A percentile compares a stretch with the other conserved stretches of the same genome.
Evolutionary conservation across 2,113 vertebrate species (phyloP).

Genomic region (Naja naja): DNA sequence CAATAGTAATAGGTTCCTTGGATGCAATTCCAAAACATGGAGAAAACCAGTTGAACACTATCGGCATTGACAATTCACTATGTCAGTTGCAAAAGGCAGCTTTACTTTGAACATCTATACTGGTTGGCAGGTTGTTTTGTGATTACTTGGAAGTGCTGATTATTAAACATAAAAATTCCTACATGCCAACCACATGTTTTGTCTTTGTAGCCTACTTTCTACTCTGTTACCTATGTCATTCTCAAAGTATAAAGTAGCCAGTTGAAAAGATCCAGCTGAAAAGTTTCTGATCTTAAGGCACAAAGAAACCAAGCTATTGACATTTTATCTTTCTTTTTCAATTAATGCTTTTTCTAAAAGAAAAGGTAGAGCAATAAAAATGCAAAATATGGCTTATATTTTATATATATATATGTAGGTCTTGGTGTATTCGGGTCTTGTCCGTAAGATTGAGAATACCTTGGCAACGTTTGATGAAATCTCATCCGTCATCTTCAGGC

Average conservation of each 20-base stretch:
- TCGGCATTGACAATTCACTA: not conserved
- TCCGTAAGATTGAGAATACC: no score
- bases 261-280: not conserved
- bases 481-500: no score
- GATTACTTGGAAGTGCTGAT: not conserved
- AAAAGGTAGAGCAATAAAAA: not conserved
- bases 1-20: not conserved
- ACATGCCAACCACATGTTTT: not conserved
- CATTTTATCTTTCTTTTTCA: not conserved
- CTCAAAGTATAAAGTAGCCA: not conserved
- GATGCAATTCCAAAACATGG: not conserved
- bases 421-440: no score
- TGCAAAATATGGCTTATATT: not conserved
- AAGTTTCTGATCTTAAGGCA: not conserved
- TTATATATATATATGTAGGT: no score
- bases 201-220: not conserved
- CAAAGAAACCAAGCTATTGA: not conserved
- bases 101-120: not conserved
- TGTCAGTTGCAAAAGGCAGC: not conserved
- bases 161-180: not conserved
- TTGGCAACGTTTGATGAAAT: no score
- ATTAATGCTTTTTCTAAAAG: not conserved
- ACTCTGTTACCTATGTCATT: not conserved
- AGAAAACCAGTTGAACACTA: not conserved
- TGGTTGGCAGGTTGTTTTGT: not conserved